Conservation (phyloP, 2,888 invertebrate species). For the Crocallis elinguaria region DNA sequence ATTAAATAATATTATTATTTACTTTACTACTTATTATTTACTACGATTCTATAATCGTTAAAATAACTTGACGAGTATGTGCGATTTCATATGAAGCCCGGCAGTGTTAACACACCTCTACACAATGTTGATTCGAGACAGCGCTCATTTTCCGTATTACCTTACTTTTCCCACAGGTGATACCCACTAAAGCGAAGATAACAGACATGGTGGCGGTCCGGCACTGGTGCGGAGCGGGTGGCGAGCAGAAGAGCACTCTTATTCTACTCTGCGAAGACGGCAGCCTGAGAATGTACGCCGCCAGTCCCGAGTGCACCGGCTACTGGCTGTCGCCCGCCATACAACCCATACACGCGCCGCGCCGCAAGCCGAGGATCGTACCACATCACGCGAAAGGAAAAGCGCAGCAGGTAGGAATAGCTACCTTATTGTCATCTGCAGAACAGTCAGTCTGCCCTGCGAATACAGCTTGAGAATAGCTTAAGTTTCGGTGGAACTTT, state of each 20-base stretch:
- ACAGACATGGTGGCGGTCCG: conserved; percentile 98
- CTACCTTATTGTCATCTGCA: background rate
- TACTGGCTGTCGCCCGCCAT: conserved; percentile 86
- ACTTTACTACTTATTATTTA: no score
- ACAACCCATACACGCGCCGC: conserved; percentile 75
- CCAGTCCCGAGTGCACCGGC: conserved; percentile 92
- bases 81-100: no score
- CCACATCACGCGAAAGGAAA: conserved; percentile 68
- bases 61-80: no score
- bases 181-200: conserved; percentile 96
- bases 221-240: conserved; percentile 91
- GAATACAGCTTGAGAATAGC: no score
- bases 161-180: conserved; percentile 63
- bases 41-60: no score
- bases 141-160: no score
- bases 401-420: conserved; percentile 60
- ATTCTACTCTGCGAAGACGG: conserved; percentile 98
- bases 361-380: conserved; percentile 58
- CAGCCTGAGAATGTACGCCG: conserved; percentile 96
- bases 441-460: background rate
- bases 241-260: conserved; percentile 94
- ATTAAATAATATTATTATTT: no score
- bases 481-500: no score
- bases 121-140: no score
- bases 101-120: no score